Base-by-base conservation (phyloP, 2,113 vertebrate species). In the Heterotis niloticus region DNA sequence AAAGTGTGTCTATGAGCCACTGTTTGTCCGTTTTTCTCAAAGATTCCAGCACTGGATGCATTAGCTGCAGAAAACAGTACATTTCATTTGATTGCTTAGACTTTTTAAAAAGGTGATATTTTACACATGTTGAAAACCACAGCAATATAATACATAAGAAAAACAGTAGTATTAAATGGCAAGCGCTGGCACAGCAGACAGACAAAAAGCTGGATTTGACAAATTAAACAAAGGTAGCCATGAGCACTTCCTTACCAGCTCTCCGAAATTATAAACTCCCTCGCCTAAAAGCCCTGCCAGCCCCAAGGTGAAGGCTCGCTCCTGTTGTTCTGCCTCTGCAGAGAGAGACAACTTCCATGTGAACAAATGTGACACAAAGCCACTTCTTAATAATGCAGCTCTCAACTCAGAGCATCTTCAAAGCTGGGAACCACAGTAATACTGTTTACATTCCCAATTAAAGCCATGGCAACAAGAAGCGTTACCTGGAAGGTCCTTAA, bases 231-330 rank as follows among this genome's bases (percentile, higher is more conserved):
- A 7, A 44, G 34, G 34, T 44, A 44, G 7, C 34, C 34, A 44
- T 2, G 7, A 44, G 34, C 3, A 7, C 34, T 44, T 44, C 34
- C 34, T 87, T 85, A 98, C 98, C 83, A 99, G 92, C 83, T 99
- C 98, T 81, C 97, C 97, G 0, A 98, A 99, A 91, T 99, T 99
- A 85, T 98, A 99, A 76, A 99, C 96, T 0, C 96, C 98, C 86
- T 99, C 98, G 5, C 97, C 98, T 1, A 99, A 83, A 17, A 99
- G 94, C 54, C 97, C 98, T 0, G 98, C 98, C 81, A 99, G 90
- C 0, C 98, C 98, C 72, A 99, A 87, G 0, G 96, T 98, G 86
- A 99, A 99, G 1, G 98, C 97, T 88, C 97, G 89, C 84, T 99
- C 98, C 86, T 98, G 97, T 78, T 98, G 96, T 88, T 99, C 98